These are phyloP conservation scores for Eumerus sabulonum DNA, from an alignment of 2,888 invertebrate species.

Conservation along the genomic window DNA sequence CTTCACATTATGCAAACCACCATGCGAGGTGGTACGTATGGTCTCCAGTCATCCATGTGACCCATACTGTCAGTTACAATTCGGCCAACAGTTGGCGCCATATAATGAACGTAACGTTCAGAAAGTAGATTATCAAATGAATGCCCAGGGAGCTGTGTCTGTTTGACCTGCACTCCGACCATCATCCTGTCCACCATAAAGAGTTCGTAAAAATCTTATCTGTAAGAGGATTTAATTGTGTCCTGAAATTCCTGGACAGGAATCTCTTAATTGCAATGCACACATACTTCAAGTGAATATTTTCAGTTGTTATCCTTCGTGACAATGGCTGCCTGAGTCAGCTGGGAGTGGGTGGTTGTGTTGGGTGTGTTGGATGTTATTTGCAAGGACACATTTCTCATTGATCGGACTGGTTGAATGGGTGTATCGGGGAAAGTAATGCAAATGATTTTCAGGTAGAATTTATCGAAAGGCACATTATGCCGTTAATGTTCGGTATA, in stretches of 20 bases:
- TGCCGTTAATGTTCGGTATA: constrained; percentile 63
- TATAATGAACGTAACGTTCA: constrained; percentile 45
- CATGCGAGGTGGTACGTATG: constrained; percentile 15
- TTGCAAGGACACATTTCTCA: constrained; percentile 49
- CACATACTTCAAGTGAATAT: constrained; percentile 56
- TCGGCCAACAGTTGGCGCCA: constrained; percentile 53
- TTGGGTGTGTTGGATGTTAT: too few species aligned
- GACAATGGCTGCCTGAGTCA: background rate
- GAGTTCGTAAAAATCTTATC: constrained; percentile 64
- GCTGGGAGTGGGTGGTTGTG: too few species aligned
- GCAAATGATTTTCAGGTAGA: constrained; percentile 67
- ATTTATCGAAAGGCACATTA: constrained; percentile 66
- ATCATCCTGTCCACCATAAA: constrained; percentile 32
- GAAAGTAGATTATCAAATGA: constrained; percentile 53
- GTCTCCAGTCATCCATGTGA: constrained; percentile 52
- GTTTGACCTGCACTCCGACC: background rate
- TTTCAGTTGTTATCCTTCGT: constrained; percentile 46
- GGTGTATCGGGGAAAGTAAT: constrained; percentile 23
- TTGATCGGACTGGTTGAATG: background rate
- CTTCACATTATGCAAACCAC: constrained; percentile 60
- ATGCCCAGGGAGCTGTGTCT: background rate
- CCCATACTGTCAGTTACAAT: constrained; percentile 40
- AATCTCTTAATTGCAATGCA: constrained; percentile 66
- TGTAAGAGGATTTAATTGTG: constrained; percentile 65
- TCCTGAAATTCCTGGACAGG: constrained; percentile 66